Percentiles rank a stretch among this genome's conserved stretches.
Evolutionary conservation across 2,797 vertebrate species (phyloP).

Genomic region (Lophius americanus): DNA sequence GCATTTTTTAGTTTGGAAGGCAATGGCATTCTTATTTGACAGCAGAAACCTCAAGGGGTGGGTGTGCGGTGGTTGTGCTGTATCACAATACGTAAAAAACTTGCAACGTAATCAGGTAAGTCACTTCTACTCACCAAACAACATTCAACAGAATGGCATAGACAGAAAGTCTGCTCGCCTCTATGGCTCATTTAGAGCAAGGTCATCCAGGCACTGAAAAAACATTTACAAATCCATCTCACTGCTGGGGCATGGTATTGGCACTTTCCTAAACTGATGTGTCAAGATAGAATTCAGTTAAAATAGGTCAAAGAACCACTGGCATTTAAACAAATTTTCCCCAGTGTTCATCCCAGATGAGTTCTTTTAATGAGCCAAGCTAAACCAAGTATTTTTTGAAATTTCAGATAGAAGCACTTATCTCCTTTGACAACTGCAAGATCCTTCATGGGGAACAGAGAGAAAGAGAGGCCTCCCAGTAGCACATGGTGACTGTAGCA

Average conservation of each 20-base stretch:
- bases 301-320: constrained; percentile 34
- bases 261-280: constrained; percentile 19
- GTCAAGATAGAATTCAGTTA: constrained; percentile 12
- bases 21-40: background rate
- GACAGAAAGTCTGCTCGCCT: background rate
- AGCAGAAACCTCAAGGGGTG: background rate
- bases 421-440: constrained; percentile 67
- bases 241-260: constrained; percentile 7
- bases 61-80: no score
- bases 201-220: constrained; percentile 13
- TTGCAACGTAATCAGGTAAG: constrained; percentile 29
- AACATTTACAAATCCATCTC: constrained; percentile 21
- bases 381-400: constrained; percentile 31
- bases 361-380: constrained; percentile 34
- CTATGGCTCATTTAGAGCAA: constrained; percentile 11
- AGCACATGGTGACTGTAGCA: constrained; percentile 70
- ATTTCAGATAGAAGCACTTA: constrained; percentile 58
- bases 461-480: constrained; percentile 36
- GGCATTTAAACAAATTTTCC: constrained; percentile 45
- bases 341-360: constrained; percentile 38
- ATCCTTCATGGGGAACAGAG: constrained; percentile 40
- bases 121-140: constrained; percentile 22
- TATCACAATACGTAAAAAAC: background rate
- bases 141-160: constrained; percentile 16
- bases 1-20: background rate